phyloP scores from a whole-genome alignment of 2,888 invertebrate species.

The Parapristionchus giblindavisi region DNA sequence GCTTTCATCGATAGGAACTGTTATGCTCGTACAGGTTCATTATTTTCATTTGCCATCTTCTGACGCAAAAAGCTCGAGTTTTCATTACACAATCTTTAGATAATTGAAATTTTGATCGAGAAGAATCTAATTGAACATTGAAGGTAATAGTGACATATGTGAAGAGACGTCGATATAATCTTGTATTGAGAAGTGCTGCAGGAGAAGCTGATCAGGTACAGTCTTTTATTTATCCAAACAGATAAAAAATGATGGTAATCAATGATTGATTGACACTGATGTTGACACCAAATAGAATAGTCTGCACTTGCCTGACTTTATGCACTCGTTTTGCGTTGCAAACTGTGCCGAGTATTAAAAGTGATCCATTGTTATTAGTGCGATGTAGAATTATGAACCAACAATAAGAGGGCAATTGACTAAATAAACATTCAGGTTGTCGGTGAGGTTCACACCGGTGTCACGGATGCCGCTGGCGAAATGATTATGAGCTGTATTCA shows the following conservation, averaged over 20 bases:
- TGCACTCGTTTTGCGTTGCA: background rate
- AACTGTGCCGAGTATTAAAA: background rate
- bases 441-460: constrained; percentile 34
- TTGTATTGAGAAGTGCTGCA: constrained; percentile 46
- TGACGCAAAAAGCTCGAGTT: background rate
- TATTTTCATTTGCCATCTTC: background rate
- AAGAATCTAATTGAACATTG: background rate
- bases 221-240: background rate
- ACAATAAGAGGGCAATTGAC: background rate
- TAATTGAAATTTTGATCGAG: no score
- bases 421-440: constrained; percentile 1
- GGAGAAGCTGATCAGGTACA: constrained; percentile 47
- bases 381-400: background rate
- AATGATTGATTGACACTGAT: background rate
- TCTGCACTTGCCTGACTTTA: background rate
- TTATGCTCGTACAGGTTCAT: constrained; percentile 57
- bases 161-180: constrained; percentile 47
- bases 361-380: background rate
- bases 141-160: constrained; percentile 47
- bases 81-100: background rate
- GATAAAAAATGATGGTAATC: background rate
- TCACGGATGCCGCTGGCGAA: constrained; percentile 35
- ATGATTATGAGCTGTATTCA: constrained; percentile 34
- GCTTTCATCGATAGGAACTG: constrained; percentile 57
- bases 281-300: no score